Evolutionary conservation across 2,888 invertebrate genomes (phyloP), one percentile per base, ranked within the genome.

Genomic region (Scrobipalpa atriplicella): DNA sequence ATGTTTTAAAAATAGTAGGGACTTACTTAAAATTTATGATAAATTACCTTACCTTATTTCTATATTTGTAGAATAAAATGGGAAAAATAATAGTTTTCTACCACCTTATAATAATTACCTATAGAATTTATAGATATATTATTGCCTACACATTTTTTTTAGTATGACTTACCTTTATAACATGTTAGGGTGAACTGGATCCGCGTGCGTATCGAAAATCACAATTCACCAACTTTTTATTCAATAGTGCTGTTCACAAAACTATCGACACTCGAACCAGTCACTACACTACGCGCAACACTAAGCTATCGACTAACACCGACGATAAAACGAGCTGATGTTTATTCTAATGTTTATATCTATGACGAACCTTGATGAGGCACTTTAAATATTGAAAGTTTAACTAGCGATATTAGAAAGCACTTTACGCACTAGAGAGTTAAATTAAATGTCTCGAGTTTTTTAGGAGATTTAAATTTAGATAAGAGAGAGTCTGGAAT

Each of bases 121-220:
- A n/a, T n/a, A n/a, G n/a, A n/a, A n/a, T n/a, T n/a, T n/a, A n/a
- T n/a, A n/a, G n/a, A n/a, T n/a, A n/a, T n/a, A n/a, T n/a, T n/a
- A n/a, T n/a, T n/a, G n/a, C n/a, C n/a, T n/a, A n/a, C n/a, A n/a
- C n/a, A n/a, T 29, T 29, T 29, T 29, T 29, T 29, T 29, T 29
- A 29, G 5, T 29, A 29, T 5, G 29, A 73, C 88, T 82, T 80
- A 90, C 90, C 90, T 90, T 87, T 85, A 90, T 80, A 83, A 79
- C 90, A 89, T 89, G 76, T 75, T 84, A 75, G 83, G 75, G 70
- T 78, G 80, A 79, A 75, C 73, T 75, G 69, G 70, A 78, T 80
- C 78, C 81, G 74, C 71, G 70, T 70, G 75, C 75, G 73, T 72
- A 77, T 73, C 77, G 78, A 80, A 77, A 52, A 52, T 38, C 36